Evolutionary conservation across 2,888 invertebrate genomes (phyloP).

Genomic region (Steinernema hermaphroditum): DNA sequence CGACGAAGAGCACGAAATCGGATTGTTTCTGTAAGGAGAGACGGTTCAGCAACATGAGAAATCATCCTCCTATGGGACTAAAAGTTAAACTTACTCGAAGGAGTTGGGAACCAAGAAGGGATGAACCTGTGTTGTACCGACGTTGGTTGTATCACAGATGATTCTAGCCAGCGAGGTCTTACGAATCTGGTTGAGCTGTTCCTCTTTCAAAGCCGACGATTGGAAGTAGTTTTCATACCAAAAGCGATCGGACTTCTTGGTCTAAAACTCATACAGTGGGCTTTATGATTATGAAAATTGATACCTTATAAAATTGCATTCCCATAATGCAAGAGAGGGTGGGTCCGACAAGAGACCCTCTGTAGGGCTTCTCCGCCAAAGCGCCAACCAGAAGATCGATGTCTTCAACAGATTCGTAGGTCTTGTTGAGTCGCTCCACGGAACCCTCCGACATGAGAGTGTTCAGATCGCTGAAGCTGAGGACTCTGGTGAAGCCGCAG

Average conservation of each 20-base stretch:
- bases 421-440: background rate
- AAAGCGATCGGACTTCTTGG: conserved; percentile 60
- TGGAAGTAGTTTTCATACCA: conserved; percentile 68
- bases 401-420: conserved; percentile 60
- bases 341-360: conserved; percentile 63
- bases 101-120: conserved; percentile 58
- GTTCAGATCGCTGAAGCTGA: conserved; percentile 45
- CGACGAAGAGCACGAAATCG: conserved; percentile 55
- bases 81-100: conserved; percentile 59
- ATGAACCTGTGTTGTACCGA: conserved; percentile 53
- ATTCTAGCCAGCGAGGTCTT: conserved; percentile 60
- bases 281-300: background rate
- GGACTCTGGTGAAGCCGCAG: conserved; percentile 37
- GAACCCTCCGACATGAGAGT: background rate
- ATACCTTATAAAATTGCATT: conserved; percentile 65
- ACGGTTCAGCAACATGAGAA: background rate
- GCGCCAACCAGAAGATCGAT: conserved; percentile 64
- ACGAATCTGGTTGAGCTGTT: conserved; percentile 61
- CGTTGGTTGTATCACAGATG: conserved; percentile 62
- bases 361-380: conserved; percentile 62
- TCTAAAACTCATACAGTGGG: conserved; percentile 41
- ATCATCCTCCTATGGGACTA: too few relatives aligned
- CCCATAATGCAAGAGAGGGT: conserved; percentile 64
- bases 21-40: conserved; percentile 53
- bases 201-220: conserved; percentile 61